Evolutionary conservation across 2,113 vertebrate species (phyloP), one percentile per base, ranked within the genome.

Genomic region (Notothenia rossii): DNA sequence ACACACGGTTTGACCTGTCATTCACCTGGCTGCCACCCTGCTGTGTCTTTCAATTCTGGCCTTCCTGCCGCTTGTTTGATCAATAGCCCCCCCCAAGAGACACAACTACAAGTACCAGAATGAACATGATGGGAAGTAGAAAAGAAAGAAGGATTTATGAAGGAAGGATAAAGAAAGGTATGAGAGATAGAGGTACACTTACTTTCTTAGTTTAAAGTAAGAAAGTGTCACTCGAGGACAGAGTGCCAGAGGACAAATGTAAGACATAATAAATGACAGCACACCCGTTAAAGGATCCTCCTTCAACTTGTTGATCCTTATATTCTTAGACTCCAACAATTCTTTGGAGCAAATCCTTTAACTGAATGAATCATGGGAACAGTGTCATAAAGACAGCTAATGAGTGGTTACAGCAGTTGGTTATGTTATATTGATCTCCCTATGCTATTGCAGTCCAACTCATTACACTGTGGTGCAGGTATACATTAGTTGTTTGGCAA

Each of bases 11-110:
- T 83, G 84, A 89, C 84, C 79, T 49, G 86, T 80, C 78, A 70
- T 82, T 89, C 75, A 80, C 83, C 85, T 84, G 76, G 74, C 60
- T 85, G 65, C 74, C 56, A 46, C 29, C 82, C 80, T 77, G 77
- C 79, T 82, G 84, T 58, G 66, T 71, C 74, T 67, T 75, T 87
- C 81, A 76, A 49, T 76, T 75, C 48, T 43, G 79, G 48, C 71
- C 79, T 73, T 62, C 77, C 86, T 53, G 68, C 87, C 4, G 79
- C 48, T 72, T 1, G 13, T 33, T 51, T 40, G 77, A 91, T 91
- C 88, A 66, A 85, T 88, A 90, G 71, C 71, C 49, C 69, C 66
- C 79, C 69, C 64, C 17, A 11, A 22, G 79, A 83, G 67, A 82
- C 61, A 14, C 29, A 33, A 66, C 67, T 40, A 33, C 64, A 56